These are phyloP conservation scores for Thymelicus lineola DNA, from an alignment of 2,888 invertebrate species.

Conservation along the genomic window DNA sequence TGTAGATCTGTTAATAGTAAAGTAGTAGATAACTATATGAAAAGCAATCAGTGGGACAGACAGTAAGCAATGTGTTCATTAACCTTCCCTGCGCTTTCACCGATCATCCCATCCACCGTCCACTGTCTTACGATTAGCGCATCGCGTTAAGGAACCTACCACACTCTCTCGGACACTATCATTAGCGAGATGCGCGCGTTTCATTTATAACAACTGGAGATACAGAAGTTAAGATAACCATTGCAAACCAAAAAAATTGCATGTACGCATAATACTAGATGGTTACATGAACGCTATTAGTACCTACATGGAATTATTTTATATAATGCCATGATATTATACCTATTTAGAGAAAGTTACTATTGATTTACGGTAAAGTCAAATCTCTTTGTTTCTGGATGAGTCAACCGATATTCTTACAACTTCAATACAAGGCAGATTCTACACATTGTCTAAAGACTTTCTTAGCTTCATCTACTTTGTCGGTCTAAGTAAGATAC, in stretches of 20 bases:
- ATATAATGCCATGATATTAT: no score
- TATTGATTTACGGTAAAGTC: no score
- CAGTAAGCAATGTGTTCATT: slow-evolving; percentile 15
- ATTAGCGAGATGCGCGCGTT: not conserved
- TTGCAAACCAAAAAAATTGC: not conserved
- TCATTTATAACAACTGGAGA: not conserved
- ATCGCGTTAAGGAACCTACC: slow-evolving; percentile 7
- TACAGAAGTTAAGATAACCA: not conserved
- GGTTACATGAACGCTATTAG: no score
- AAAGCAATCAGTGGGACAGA: not conserved
- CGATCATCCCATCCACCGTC: not conserved
- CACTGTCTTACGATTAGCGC: not conserved
- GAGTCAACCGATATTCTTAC: no score
- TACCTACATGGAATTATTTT: no score
- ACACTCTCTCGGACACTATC: slow-evolving; percentile 14
- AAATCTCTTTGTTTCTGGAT: no score
- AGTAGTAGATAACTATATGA: not conserved
- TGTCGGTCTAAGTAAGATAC: no score
- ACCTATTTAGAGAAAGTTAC: no score
- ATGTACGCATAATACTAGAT: not conserved
- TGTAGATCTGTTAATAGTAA: no score
- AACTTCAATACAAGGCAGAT: no score
- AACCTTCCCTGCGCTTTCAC: slow-evolving; percentile 14
- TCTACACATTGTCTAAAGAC: no score
- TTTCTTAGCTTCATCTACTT: no score